phyloP scores from a whole-genome alignment of 2,888 invertebrate species.

The Pilophorus perplexus region DNA sequence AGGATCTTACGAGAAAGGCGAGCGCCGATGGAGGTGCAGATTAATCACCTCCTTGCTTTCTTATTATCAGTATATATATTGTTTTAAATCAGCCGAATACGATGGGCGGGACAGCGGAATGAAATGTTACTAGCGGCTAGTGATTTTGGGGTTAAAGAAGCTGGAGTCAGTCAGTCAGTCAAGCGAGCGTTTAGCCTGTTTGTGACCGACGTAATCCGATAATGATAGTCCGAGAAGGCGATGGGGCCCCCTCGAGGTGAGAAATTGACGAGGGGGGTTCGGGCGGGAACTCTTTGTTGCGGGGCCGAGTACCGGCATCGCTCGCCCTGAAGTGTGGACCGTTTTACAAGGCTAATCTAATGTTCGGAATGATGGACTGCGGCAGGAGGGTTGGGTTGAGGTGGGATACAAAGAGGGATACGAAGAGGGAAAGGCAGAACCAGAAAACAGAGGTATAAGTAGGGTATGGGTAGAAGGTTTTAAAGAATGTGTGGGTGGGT shows the following conservation, averaged over 20 bases:
- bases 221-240: conserved; percentile 23
- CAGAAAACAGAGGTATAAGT: neutral
- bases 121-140: conserved; percentile 20
- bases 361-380: conserved; percentile 25
- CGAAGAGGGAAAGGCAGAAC: too few species aligned
- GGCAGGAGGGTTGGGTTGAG: conserved; percentile 6
- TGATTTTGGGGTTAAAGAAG: conserved; percentile 27
- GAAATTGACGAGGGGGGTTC: conserved; percentile 23
- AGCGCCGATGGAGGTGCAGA: conserved; percentile 21
- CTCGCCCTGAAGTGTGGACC: conserved; percentile 16
- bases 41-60: conserved; percentile 26
- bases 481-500: too few species aligned
- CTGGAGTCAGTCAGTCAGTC: conserved; percentile 26
- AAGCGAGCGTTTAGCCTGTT: conserved; percentile 29
- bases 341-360: conserved; percentile 31
- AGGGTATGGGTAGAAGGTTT: neutral
- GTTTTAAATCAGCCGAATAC: conserved; percentile 26
- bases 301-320: neutral
- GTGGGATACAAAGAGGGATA: conserved; percentile 16
- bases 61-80: conserved; percentile 25
- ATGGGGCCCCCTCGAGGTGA: conserved; percentile 10
- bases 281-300: conserved; percentile 27
- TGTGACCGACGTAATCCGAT: conserved; percentile 30
- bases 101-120: conserved; percentile 19
- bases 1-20: conserved; percentile 16